phyloP scores from a whole-genome alignment of 2,113 vertebrate species.

The Struthidea cinerea region DNA sequence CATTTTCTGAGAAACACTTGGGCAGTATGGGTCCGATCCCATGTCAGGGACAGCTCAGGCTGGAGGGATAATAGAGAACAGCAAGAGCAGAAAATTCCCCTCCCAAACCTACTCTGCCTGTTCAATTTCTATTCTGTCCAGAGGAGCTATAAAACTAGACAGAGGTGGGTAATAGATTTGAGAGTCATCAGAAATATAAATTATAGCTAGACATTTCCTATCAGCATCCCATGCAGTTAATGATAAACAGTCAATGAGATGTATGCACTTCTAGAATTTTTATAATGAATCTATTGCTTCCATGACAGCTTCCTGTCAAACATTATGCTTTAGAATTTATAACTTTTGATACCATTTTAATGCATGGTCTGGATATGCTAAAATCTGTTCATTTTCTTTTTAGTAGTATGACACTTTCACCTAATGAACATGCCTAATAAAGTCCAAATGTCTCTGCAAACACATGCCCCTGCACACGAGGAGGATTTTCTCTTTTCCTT shows the following conservation, averaged over 20 bases:
- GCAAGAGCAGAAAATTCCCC: conserved; percentile 52
- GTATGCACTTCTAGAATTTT: conserved; percentile 75
- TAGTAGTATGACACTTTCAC: neutral
- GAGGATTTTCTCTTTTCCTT: neutral
- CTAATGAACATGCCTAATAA: neutral
- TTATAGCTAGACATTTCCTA: conserved; percentile 76
- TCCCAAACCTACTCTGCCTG: conserved; percentile 59
- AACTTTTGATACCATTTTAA: conserved; percentile 69
- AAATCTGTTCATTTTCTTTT: conserved; percentile 43
- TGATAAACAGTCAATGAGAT: conserved; percentile 80
- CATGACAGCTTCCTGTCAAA: conserved; percentile 76
- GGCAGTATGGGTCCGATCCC: conserved; percentile 22
- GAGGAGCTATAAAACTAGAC: conserved; percentile 70
- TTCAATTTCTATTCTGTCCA: conserved; percentile 77
- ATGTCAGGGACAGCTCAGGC: conserved; percentile 51
- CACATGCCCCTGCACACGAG: rapidly evolving
- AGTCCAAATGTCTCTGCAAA: neutral
- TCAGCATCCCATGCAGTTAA: conserved; percentile 72
- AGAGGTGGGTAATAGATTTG: conserved; percentile 78
- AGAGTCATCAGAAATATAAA: conserved; percentile 78
- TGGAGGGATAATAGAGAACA: conserved; percentile 60
- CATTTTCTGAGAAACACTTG: conserved; percentile 50
- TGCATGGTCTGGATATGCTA: conserved; percentile 61
- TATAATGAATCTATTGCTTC: conserved; percentile 78
- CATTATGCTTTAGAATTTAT: conserved; percentile 73